phyloP scores from a whole-genome alignment of 1,140 invertebrate genomes.

The Euwallacea fornicatus region DNA sequence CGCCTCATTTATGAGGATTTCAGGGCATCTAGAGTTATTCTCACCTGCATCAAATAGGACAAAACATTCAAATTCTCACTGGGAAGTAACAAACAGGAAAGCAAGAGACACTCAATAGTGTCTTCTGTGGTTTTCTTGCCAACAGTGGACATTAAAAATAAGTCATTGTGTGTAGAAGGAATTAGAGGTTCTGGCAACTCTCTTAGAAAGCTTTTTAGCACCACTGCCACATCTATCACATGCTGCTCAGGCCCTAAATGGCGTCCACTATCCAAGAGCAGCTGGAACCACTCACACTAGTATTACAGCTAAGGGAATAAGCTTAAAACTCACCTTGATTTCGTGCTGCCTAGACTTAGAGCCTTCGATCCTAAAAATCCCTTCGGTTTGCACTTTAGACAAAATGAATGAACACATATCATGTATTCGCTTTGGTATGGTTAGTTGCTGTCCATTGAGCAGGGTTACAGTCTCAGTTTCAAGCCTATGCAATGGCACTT shows the following conservation, averaged over 20 bases:
- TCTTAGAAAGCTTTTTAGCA: slow-evolving; percentile 80
- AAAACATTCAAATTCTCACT: slow-evolving; percentile 65
- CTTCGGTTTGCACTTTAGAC: slow-evolving; percentile 70
- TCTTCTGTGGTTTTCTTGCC: slow-evolving; percentile 48
- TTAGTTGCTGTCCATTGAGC: slow-evolving; percentile 60
- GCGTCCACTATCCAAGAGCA: slow-evolving; percentile 66
- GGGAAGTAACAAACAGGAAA: slow-evolving; percentile 68
- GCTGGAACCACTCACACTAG: slow-evolving; percentile 50
- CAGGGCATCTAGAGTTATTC: not conserved
- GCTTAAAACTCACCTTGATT: slow-evolving; percentile 58
- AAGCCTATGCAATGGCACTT: slow-evolving; percentile 61
- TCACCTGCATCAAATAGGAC: slow-evolving; percentile 66
- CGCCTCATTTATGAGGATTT: not conserved
- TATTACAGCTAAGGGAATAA: not conserved
- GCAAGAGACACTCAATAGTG: slow-evolving; percentile 59
- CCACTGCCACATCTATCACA: slow-evolving; percentile 78
- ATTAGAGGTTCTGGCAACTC: slow-evolving; percentile 82
- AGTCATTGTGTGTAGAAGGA: slow-evolving; percentile 69
- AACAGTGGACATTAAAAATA: slow-evolving; percentile 70
- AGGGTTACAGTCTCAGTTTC: slow-evolving; percentile 64
- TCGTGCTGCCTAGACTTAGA: slow-evolving; percentile 78
- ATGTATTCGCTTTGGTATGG: slow-evolving; percentile 75
- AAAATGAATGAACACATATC: slow-evolving; percentile 70
- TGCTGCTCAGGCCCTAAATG: slow-evolving; percentile 66
- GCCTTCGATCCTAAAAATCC: slow-evolving; percentile 83